Evolutionary conservation across 2,888 invertebrate species (phyloP).

Genomic region (Plagiodera versicolora): DNA sequence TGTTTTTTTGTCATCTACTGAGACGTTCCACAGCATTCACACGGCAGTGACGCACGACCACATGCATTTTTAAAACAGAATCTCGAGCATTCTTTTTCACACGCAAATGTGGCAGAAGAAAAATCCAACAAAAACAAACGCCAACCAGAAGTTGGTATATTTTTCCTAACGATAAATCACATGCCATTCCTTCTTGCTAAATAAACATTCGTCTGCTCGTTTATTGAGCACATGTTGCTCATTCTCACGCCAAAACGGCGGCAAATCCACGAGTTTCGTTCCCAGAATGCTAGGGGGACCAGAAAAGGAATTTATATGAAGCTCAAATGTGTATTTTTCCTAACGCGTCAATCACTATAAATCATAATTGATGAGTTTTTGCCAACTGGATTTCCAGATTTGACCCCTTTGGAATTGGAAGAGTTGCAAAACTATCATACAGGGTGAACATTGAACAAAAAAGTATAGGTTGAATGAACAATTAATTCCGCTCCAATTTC

Average conservation of each 20-base stretch:
- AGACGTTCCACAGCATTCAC: too few species aligned
- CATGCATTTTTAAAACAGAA: conserved; percentile 8
- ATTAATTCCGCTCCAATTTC: too few species aligned
- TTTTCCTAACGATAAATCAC: conserved; percentile 32
- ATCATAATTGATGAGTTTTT: too few species aligned
- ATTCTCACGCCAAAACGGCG: conserved; percentile 18
- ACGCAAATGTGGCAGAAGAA: conserved; percentile 11
- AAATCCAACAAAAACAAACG: conserved; percentile 19
- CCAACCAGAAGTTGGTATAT: conserved; percentile 22
- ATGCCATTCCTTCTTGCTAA: conserved; percentile 29
- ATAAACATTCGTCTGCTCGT: conserved; percentile 28
- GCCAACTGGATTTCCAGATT: too few species aligned
- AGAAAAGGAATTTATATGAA: conserved; percentile 1
- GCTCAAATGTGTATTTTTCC: background rate
- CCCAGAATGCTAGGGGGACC: conserved; percentile 14
- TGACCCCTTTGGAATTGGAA: too few species aligned
- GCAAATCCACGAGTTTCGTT: conserved; percentile 19
- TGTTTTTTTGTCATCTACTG: too few species aligned
- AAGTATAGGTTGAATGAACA: too few species aligned
- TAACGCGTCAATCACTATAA: too few species aligned
- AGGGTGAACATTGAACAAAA: too few species aligned
- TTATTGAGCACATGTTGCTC: conserved; percentile 27
- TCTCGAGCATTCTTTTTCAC: conserved; percentile 12
- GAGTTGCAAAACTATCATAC: too few species aligned
- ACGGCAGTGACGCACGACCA: conserved; percentile 13